These are phyloP conservation scores for Grammomys surdaster DNA, from an alignment of 2,113 vertebrate genomes.

Conservation along the genomic window DNA sequence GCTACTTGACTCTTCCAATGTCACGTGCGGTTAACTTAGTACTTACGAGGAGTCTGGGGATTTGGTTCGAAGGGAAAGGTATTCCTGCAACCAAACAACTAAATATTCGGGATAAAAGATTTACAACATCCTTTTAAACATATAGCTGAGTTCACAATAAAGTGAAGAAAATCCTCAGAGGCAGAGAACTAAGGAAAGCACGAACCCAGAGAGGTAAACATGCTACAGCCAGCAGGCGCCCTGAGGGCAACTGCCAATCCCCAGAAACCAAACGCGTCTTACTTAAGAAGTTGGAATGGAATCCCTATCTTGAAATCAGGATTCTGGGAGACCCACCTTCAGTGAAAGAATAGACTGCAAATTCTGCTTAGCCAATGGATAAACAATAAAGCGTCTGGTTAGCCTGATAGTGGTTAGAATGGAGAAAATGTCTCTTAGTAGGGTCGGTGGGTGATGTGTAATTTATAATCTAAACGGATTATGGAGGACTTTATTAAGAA, in stretches of 20 bases:
- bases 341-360: constrained; percentile 23
- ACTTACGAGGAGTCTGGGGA: constrained; percentile 62
- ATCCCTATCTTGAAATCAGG: constrained; percentile 58
- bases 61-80: constrained; percentile 44
- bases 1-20: constrained; percentile 46
- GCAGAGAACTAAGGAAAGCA: constrained; percentile 77
- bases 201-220: constrained; percentile 75
- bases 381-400: constrained; percentile 53
- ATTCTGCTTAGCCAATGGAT: background rate
- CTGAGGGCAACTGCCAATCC: constrained; percentile 71
- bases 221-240: constrained; percentile 67
- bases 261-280: constrained; percentile 65
- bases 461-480: constrained; percentile 58
- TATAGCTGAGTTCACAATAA: constrained; percentile 75
- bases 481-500: constrained; percentile 46
- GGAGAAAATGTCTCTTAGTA: constrained; percentile 37
- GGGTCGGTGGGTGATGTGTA: background rate
- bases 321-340: constrained; percentile 48
- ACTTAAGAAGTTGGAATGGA: constrained; percentile 70
- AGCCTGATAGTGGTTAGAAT: background rate
- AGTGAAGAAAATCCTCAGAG: constrained; percentile 75
- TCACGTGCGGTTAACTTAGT: constrained; percentile 48
- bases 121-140: constrained; percentile 79
- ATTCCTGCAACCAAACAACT: constrained; percentile 72
- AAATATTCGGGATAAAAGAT: constrained; percentile 78